Evolutionary conservation across 2,888 invertebrate species (phyloP).

Genomic region (Eutolmus rufibarbis): DNA sequence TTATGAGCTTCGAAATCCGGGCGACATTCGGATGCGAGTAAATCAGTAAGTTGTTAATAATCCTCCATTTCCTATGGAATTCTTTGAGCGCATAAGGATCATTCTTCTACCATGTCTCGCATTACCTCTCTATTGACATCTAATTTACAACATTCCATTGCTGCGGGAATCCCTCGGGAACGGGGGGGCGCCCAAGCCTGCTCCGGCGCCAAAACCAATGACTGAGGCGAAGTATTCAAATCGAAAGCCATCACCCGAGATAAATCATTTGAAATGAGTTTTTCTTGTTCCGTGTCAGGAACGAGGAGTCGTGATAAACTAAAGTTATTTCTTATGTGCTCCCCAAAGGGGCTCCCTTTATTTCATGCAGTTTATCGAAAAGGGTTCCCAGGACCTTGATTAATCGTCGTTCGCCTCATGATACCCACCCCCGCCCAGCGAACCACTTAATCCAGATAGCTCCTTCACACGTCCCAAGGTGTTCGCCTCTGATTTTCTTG

Average conservation of each 20-base stretch:
- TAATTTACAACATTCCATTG: constrained; percentile 43
- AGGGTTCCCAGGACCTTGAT: constrained; percentile 44
- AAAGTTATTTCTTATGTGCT: constrained; percentile 46
- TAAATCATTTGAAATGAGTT: constrained; percentile 48
- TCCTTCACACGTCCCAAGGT: constrained; percentile 6
- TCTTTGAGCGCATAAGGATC: not conserved
- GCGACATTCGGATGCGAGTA: not conserved
- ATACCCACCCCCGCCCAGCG: not conserved
- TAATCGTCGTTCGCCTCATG: constrained; percentile 43
- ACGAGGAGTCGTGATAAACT: constrained; percentile 44
- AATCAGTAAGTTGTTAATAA: constrained; percentile 23
- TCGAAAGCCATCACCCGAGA: constrained; percentile 47
- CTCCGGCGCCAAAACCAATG: constrained; percentile 25
- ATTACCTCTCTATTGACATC: constrained; percentile 44
- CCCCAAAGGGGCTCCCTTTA: constrained; percentile 36
- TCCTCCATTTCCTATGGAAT: not conserved
- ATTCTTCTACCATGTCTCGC: constrained; percentile 17
- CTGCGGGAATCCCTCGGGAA: not conserved
- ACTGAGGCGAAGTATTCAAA: constrained; percentile 44
- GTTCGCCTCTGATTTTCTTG: constrained; percentile 16
- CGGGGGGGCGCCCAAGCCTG: not conserved
- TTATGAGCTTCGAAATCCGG: not conserved
- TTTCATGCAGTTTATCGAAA: constrained; percentile 36
- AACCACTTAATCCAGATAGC: not conserved
- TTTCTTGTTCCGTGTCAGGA: constrained; percentile 46